Evolutionary conservation across 2,888 invertebrate genomes (phyloP).

Genomic region (Aphodius sticticus): DNA sequence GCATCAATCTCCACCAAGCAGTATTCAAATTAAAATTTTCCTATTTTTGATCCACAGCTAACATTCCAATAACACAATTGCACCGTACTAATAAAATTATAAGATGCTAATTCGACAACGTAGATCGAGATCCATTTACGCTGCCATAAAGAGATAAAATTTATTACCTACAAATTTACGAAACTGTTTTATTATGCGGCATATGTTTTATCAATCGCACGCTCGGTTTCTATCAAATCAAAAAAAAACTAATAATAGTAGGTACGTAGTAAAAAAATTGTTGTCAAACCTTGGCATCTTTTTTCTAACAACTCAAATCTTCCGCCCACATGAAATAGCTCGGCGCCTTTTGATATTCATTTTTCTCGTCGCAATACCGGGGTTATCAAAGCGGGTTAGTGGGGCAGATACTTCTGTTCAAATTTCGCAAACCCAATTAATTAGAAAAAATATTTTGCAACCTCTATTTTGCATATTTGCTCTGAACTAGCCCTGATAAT

Average conservation of each 20-base stretch:
- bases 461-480: not conserved
- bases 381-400: not conserved
- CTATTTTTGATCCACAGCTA: too few species aligned
- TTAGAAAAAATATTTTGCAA: conserved; percentile 27
- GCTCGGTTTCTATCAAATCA: not conserved
- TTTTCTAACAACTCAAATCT: not conserved
- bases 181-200: not conserved
- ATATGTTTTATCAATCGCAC: not conserved
- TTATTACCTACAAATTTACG: not conserved
- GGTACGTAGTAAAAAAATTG: too few species aligned
- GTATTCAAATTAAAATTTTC: too few species aligned
- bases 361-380: not conserved
- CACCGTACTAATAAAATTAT: not conserved
- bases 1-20: too few species aligned
- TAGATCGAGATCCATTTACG: not conserved
- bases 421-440: not conserved
- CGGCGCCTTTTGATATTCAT: not conserved
- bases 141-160: not conserved
- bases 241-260: not conserved
- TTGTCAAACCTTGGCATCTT: not conserved
- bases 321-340: not conserved
- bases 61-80: not conserved
- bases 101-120: not conserved
- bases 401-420: not conserved
- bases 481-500: not conserved